Conservation (phyloP, 2,888 invertebrate species). For the Drosophila neonasuta region DNA sequence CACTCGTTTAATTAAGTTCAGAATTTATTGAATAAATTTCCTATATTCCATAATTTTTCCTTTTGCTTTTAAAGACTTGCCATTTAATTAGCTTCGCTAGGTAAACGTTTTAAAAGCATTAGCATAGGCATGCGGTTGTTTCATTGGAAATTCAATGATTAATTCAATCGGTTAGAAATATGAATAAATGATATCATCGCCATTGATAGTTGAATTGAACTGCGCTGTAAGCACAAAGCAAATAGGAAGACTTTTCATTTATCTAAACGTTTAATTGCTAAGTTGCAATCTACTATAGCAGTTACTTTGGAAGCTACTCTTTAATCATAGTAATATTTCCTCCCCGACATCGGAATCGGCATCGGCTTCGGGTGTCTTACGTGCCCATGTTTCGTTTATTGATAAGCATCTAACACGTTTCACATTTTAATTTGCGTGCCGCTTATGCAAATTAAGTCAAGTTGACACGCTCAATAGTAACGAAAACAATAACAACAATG, state of each 20-base stretch:
- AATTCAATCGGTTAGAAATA: conserved; percentile 6
- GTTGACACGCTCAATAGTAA: conserved; percentile 51
- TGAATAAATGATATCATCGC: conserved; percentile 46
- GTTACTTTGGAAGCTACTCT: conserved; percentile 14
- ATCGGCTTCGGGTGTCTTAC: conserved; percentile 30
- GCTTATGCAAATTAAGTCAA: conserved; percentile 64
- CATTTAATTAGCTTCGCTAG: not conserved
- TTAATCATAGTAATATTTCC: not conserved
- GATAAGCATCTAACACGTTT: conserved; percentile 76
- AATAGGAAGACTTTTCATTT: conserved; percentile 22
- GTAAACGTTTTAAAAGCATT: conserved; percentile 25
- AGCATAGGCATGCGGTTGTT: conserved; percentile 39
- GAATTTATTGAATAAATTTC: not conserved
- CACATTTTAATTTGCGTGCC: conserved; percentile 68
- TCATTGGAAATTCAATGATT: conserved; percentile 25
- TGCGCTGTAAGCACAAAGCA: conserved; percentile 8
- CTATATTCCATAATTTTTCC: not conserved
- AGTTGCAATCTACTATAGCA: conserved; percentile 20
- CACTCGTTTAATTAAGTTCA: not conserved
- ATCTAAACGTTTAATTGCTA: conserved; percentile 6
- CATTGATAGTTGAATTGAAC: conserved; percentile 1
- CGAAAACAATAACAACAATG: conserved; percentile 15
- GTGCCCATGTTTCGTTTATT: conserved; percentile 53
- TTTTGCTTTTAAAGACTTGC: not conserved
- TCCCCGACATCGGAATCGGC: conserved; percentile 7